Conservation (phyloP, 2,888 invertebrate genomes). For the Dicroscelio sp. region DNA sequence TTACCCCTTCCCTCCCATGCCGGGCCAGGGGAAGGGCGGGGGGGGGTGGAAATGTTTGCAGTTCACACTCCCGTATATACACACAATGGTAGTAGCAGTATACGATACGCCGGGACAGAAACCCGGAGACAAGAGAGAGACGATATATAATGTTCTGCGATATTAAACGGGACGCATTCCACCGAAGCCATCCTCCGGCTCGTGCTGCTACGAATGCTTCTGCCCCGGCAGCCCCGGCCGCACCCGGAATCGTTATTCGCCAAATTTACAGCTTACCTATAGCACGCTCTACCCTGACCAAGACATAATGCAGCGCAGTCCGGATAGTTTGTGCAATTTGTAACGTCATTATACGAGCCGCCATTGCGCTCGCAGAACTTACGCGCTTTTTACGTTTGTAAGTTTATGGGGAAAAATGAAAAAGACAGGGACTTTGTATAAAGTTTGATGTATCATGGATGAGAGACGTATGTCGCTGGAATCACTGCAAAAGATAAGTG, state of each 20-base stretch:
- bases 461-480: too few relatives aligned
- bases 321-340: constrained; percentile 74
- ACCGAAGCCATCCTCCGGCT: constrained; percentile 90
- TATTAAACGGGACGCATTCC: constrained; percentile 91
- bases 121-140: constrained; percentile 87
- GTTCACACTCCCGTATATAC: constrained; percentile 77
- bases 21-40: neutral
- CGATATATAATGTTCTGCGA: constrained; percentile 91
- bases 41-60: constrained; percentile 65
- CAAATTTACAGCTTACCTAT: constrained; percentile 90
- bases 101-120: constrained; percentile 89
- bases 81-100: constrained; percentile 79
- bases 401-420: too few relatives aligned
- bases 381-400: constrained; percentile 54
- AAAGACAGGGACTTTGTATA: too few relatives aligned
- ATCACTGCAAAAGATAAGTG: too few relatives aligned
- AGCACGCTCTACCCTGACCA: constrained; percentile 66
- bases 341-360: constrained; percentile 74
- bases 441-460: too few relatives aligned
- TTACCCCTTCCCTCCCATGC: too few relatives aligned
- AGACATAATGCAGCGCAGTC: constrained; percentile 76
- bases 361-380: constrained; percentile 59
- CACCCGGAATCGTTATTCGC: constrained; percentile 90
- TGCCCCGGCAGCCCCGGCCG: constrained; percentile 84
- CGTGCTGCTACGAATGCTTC: constrained; percentile 90